phyloP scores from a whole-genome alignment of 2,888 invertebrate species.

The Oligia strigilis region DNA sequence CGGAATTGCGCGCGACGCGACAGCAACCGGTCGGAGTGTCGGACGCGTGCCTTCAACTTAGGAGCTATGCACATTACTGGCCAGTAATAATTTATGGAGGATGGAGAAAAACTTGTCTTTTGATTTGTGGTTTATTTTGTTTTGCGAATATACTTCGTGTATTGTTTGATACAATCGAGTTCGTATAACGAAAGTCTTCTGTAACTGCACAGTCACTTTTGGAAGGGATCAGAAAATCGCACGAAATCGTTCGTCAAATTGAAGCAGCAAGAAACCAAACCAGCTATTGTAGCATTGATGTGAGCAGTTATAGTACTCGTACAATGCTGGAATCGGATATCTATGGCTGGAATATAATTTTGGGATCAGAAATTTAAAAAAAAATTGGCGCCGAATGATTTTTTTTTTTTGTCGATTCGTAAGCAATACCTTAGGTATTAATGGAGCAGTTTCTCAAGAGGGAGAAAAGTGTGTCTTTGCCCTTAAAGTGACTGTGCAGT shows the following conservation, averaged over 20 bases:
- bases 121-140: conserved; percentile 4
- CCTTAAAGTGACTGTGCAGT: conserved; percentile 33
- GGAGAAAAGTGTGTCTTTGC: conserved; percentile 7
- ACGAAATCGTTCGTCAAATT: neutral
- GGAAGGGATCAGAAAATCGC: neutral
- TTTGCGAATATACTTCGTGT: neutral
- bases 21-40: conserved; percentile 42
- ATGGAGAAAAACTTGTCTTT: conserved; percentile 3
- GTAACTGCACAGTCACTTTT: neutral
- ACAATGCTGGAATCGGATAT: too few relatives aligned
- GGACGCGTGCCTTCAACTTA: conserved; percentile 40
- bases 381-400: neutral
- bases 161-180: neutral
- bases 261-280: neutral
- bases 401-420: neutral
- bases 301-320: neutral
- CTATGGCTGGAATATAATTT: neutral
- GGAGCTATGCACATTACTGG: conserved; percentile 29
- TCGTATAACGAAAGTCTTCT: neutral
- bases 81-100: conserved; percentile 34
- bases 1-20: conserved; percentile 59
- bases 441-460: neutral
- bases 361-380: neutral
- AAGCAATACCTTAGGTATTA: neutral
- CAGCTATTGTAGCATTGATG: neutral